These are phyloP conservation scores for Corythoichthys intestinalis DNA, from an alignment of 2,113 vertebrate species.

Conservation along the genomic window DNA sequence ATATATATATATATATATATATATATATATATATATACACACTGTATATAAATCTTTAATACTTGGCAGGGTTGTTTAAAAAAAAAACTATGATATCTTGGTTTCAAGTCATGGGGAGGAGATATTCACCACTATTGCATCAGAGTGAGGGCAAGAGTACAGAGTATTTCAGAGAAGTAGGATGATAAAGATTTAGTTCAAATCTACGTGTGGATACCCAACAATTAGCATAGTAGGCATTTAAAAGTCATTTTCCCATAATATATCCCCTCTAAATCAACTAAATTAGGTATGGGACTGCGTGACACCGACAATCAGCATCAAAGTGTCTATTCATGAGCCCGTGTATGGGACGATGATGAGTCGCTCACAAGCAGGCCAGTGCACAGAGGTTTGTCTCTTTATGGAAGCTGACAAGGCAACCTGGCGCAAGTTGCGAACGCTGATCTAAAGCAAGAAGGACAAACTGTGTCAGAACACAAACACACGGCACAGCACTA, in stretches of 20 bases:
- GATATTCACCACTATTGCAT: too few species aligned
- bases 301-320: conserved; percentile 33
- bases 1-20: too few species aligned
- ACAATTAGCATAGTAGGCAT: background rate
- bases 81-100: too few species aligned
- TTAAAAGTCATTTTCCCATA: background rate
- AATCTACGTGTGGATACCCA: background rate
- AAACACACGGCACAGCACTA: conserved; percentile 43
- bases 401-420: conserved; percentile 55
- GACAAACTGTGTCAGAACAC: conserved; percentile 55
- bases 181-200: background rate
- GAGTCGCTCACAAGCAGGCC: background rate
- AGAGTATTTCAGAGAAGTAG: too few species aligned
- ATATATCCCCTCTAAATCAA: background rate
- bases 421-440: conserved; percentile 39
- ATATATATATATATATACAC: too few species aligned
- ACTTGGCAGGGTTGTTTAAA: too few species aligned
- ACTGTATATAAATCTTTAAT: too few species aligned
- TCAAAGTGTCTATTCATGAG: conserved; percentile 27
- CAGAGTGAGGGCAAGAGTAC: too few species aligned
- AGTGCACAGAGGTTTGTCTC: conserved; percentile 36
- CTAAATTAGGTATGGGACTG: conserved; percentile 7
- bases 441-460: conserved; percentile 56
- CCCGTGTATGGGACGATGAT: conserved; percentile 28
- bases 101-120: too few species aligned